phyloP scores from a whole-genome alignment of 2,888 invertebrate genomes.

The Tolmerus cingulatus region DNA sequence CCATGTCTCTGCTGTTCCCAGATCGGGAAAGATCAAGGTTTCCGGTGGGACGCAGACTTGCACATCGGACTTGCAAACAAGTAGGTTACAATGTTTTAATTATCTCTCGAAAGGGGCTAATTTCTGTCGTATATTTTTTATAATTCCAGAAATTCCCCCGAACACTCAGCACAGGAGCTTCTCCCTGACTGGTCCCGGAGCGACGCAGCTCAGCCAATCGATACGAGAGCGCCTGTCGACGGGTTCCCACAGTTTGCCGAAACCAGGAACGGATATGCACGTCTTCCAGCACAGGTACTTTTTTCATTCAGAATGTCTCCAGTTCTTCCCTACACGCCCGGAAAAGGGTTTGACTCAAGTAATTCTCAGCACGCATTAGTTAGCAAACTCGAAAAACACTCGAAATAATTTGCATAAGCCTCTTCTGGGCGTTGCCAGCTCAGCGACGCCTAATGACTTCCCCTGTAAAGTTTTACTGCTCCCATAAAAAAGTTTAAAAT shows the following conservation, averaged over 20 bases:
- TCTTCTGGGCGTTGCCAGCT: not conserved
- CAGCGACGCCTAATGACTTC: not conserved
- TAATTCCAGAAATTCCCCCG: slow-evolving; percentile 67
- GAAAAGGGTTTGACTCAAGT: not conserved
- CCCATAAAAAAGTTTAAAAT: not conserved
- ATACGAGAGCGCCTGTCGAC: slow-evolving; percentile 83
- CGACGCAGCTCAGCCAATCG: slow-evolving; percentile 85
- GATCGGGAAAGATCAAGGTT: slow-evolving; percentile 83
- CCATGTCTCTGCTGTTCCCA: slow-evolving; percentile 84
- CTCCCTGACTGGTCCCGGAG: slow-evolving; percentile 84
- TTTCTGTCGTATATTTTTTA: slow-evolving; percentile 3
- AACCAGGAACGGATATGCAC: slow-evolving; percentile 73
- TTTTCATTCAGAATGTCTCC: not conserved
- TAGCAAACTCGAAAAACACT: not conserved
- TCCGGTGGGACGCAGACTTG: slow-evolving; percentile 91
- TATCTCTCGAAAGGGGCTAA: not conserved
- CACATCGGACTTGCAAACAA: slow-evolving; percentile 77
- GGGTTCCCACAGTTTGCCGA: slow-evolving; percentile 87
- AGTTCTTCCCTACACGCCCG: not conserved
- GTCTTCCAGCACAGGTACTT: slow-evolving; percentile 72
- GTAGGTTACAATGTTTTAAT: slow-evolving; percentile 62
- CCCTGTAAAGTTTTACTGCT: not conserved
- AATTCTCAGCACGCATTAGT: not conserved
- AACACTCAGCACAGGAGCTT: slow-evolving; percentile 84
- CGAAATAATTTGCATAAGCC: not conserved